A percentile compares a stretch with the other conserved stretches of the same genome.
Conservation (phyloP, 2,113 vertebrate species). For the Oreochromis tanganicae region DNA sequence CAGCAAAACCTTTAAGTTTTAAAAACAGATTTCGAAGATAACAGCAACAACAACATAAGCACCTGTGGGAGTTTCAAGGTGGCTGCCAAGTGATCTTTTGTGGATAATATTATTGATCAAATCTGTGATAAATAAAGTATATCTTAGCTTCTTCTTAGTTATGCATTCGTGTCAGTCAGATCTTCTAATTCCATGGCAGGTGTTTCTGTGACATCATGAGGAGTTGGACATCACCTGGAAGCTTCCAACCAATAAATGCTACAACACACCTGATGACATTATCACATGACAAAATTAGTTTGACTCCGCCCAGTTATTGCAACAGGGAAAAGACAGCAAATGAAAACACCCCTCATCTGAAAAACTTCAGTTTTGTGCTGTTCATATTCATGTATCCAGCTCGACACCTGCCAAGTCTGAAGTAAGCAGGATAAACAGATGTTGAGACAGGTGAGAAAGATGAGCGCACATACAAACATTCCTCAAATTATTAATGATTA, state of each 20-base stretch:
- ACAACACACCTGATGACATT: neutral
- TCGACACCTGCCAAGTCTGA: neutral
- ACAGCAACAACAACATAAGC: neutral
- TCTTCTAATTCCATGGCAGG: accelerated
- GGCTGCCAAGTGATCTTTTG: accelerated
- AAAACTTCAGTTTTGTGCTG: neutral
- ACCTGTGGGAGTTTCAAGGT: neutral
- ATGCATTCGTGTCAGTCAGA: neutral
- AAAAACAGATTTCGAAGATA: accelerated
- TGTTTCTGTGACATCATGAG: neutral
- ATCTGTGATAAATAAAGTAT: neutral
- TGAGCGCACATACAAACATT: neutral
- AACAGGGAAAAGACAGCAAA: neutral
- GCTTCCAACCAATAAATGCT: neutral
- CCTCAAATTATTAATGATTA: neutral
- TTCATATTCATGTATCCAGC: neutral
- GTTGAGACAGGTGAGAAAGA: accelerated
- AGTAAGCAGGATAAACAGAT: neutral
- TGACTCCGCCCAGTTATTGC: neutral
- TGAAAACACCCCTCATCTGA: accelerated
- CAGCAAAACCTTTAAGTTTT: neutral
- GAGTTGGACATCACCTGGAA: neutral
- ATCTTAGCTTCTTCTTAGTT: neutral
- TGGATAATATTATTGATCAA: neutral
- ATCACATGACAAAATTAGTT: neutral